A percentile compares a stretch with the other conserved stretches of the same genome.
Conservation (phyloP, 2,888 invertebrate genomes). For the Drosophila koepferae region DNA sequence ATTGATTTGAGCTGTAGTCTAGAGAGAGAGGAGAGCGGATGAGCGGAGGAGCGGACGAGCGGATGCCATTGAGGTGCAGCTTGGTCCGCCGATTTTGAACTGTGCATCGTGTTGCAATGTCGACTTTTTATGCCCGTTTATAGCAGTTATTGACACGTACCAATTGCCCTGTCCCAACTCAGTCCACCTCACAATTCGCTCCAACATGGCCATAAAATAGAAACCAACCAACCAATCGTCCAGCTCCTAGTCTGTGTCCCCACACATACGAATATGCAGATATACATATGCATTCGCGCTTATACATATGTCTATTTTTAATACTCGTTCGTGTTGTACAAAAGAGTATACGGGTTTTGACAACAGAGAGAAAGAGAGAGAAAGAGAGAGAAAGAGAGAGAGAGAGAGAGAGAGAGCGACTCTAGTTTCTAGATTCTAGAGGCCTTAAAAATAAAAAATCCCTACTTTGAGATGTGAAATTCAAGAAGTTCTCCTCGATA, state of each 20-base stretch:
- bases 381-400: no score
- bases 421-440: no score
- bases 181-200: slow-evolving; percentile 38
- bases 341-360: background rate
- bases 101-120: slow-evolving; percentile 47
- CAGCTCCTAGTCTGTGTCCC: slow-evolving; percentile 20
- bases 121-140: slow-evolving; percentile 48
- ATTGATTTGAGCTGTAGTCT: slow-evolving; percentile 74
- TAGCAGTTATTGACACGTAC: slow-evolving; percentile 81
- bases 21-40: slow-evolving; percentile 39
- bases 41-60: background rate
- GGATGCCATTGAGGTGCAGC: slow-evolving; percentile 65
- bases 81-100: slow-evolving; percentile 32
- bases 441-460: no score
- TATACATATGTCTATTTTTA: slow-evolving; percentile 10
- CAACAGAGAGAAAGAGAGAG: no score
- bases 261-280: background rate
- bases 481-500: no score
- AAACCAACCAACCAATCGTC: slow-evolving; percentile 52
- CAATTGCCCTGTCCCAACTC: slow-evolving; percentile 64
- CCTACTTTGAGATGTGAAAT: no score
- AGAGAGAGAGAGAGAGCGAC: no score
- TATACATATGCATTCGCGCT: background rate
- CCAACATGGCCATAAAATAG: slow-evolving; percentile 57
- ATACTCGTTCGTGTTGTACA: background rate